Conservation (phyloP, 1,140 invertebrate genomes). For the Drosophila bifasciata region DNA sequence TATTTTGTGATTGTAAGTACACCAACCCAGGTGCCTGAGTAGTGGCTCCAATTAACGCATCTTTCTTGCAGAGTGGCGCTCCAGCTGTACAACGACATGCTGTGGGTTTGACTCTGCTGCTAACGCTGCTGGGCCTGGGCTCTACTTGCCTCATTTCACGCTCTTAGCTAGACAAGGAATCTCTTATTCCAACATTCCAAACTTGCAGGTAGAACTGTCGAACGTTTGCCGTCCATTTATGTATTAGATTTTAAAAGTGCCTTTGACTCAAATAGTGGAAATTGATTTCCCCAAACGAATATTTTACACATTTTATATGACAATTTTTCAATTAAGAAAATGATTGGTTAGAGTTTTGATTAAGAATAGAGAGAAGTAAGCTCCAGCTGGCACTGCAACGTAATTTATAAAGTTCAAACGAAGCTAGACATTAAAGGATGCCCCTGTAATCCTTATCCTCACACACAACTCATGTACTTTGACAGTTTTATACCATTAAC, state of each 20-base stretch:
- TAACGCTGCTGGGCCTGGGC: slow-evolving; percentile 25
- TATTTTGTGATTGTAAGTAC: slow-evolving; percentile 97
- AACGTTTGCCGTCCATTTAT: slow-evolving; percentile 32
- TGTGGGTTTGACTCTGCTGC: slow-evolving; percentile 1
- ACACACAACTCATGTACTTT: too few species aligned
- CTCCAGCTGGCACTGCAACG: too few species aligned
- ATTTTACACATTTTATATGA: slow-evolving; percentile 16
- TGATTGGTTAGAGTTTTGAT: too few species aligned
- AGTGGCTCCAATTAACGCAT: not conserved
- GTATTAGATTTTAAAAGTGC: slow-evolving; percentile 47
- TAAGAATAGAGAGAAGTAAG: too few species aligned
- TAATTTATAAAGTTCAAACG: too few species aligned
- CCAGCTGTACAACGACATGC: not conserved
- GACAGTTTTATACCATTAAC: too few species aligned
- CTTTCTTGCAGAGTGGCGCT: slow-evolving; percentile 54
- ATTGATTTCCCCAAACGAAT: slow-evolving; percentile 5
- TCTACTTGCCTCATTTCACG: slow-evolving; percentile 8
- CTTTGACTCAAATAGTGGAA: slow-evolving; percentile 29
- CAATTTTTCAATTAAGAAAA: too few species aligned
- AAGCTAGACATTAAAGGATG: too few species aligned
- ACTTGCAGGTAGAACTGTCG: too few species aligned
- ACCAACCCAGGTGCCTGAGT: too few species aligned
- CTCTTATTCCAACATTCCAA: slow-evolving; percentile 12
- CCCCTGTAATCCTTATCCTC: too few species aligned
- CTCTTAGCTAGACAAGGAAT: slow-evolving; percentile 22